Base-by-base conservation (phyloP, 2,797 vertebrate species). In the Melopsittacus undulatus region DNA sequence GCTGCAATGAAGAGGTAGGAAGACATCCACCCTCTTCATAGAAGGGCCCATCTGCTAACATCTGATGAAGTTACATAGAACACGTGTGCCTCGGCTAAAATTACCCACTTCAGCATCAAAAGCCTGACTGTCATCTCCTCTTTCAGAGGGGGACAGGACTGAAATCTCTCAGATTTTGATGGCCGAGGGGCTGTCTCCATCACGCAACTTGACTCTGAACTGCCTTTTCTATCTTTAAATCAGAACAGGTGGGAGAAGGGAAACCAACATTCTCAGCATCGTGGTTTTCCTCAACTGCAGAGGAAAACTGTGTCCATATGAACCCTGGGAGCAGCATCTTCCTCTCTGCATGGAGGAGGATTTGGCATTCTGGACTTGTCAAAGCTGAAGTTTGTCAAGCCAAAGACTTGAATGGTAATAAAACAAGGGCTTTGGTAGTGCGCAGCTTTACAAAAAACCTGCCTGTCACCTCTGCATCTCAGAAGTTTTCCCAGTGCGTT, bases 31-130 rank as follows among this genome's bases (percentile, higher is more conserved):
- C 86, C 93, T 94, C 86, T 70, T 56, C 83, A 52, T 4, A 69
- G 92, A 89, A 42, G 29, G 77, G 81, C 84, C 95, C 96, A 97
- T 97, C 96, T 97, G 96, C 93, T 94, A 95, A 96, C 94, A 95
- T 95, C 94, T 95, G 95, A 97, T 95, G 92, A 84, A 96, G 89
- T 91, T 94, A 90, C 92, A 80, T 11, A 22, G 81, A 92, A 90
- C 86, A 95, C 69, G 24, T 87, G 95, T 83, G 81, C 68, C 83
- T 95, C 5, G 0, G 90, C 93, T 97, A 96, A 95, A 97, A 95
- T 96, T 95, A 95, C 78, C 48, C 86, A 54, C 30, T 90, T 74
- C 72, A 57, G 90, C 81, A 73, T 32, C 32, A 43, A 72, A 5
- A 87, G 70, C 43, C 86, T 63, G 86, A 42, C 67, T 95, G 72